phyloP scores from a whole-genome alignment of 2,888 invertebrate species.

The Callosobruchus maculatus region DNA sequence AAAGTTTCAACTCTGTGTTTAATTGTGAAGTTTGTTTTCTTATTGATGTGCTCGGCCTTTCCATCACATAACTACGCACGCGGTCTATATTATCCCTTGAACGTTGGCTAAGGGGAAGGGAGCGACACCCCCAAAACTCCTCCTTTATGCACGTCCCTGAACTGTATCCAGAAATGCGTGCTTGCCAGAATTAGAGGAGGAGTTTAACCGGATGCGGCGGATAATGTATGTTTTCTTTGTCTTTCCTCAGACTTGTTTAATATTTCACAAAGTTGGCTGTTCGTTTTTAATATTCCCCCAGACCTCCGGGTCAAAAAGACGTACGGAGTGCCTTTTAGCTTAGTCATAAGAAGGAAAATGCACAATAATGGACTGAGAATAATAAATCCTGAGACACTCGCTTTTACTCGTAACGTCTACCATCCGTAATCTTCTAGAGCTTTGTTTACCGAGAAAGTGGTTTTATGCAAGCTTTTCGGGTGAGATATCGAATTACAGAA shows the following conservation, averaged over 20 bases:
- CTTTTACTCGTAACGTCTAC: background rate
- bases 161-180: slow-evolving; percentile 29
- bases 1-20: too few relatives aligned
- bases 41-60: too few relatives aligned
- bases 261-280: background rate
- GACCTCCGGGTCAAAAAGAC: background rate
- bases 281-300: background rate
- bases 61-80: too few relatives aligned
- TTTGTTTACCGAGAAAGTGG: too few relatives aligned
- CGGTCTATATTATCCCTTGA: too few relatives aligned
- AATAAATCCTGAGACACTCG: background rate
- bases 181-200: background rate
- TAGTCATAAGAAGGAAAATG: background rate
- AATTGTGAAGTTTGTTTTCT: too few relatives aligned
- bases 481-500: too few relatives aligned
- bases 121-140: too few relatives aligned
- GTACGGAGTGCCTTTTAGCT: background rate
- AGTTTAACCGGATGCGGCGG: background rate
- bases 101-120: too few relatives aligned
- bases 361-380: background rate
- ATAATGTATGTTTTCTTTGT: background rate
- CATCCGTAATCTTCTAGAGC: background rate
- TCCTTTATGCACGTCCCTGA: slow-evolving; percentile 47
- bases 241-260: background rate
- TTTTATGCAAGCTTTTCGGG: too few relatives aligned